A percentile compares a stretch with the other conserved stretches of the same genome.
phyloP scores from a whole-genome alignment of 2,888 invertebrate species.

The Cepaea hortensis region DNA sequence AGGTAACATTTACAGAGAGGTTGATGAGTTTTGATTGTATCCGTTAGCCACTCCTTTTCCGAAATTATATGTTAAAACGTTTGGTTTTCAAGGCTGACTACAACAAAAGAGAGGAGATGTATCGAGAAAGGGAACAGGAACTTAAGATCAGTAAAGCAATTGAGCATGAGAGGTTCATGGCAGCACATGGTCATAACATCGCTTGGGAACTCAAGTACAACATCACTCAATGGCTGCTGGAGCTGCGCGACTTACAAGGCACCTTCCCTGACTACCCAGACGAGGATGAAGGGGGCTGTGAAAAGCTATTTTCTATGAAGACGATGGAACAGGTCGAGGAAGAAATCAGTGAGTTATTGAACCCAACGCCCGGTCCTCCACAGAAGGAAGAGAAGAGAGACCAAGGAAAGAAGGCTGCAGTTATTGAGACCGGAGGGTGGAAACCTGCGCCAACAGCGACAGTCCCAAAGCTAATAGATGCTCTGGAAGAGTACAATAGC shows the following conservation, averaged over 20 bases:
- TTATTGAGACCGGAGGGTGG: neutral
- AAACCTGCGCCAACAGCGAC: constrained; percentile 8
- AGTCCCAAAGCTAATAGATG: constrained; percentile 2
- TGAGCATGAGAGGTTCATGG: constrained; percentile 30
- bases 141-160: constrained; percentile 2
- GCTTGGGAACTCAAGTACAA: constrained; percentile 38
- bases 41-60: too few relatives aligned
- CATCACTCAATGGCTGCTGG: constrained; percentile 39
- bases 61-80: too few relatives aligned
- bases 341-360: constrained; percentile 11
- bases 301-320: constrained; percentile 29
- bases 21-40: too few relatives aligned
- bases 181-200: constrained; percentile 30
- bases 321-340: constrained; percentile 28
- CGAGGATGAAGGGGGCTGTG: constrained; percentile 43
- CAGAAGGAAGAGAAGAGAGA: neutral
- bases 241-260: constrained; percentile 26
- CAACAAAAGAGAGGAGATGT: neutral
- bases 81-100: neutral
- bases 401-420: constrained; percentile 14
- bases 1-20: too few relatives aligned
- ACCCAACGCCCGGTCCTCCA: neutral
- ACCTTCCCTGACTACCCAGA: constrained; percentile 34
- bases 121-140: constrained; percentile 23
- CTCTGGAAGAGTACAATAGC: constrained; percentile 18